Base-by-base conservation (phyloP, 37 sponge, comb jelly and placozoan species). In the Ephydatia muelleri region DNA sequence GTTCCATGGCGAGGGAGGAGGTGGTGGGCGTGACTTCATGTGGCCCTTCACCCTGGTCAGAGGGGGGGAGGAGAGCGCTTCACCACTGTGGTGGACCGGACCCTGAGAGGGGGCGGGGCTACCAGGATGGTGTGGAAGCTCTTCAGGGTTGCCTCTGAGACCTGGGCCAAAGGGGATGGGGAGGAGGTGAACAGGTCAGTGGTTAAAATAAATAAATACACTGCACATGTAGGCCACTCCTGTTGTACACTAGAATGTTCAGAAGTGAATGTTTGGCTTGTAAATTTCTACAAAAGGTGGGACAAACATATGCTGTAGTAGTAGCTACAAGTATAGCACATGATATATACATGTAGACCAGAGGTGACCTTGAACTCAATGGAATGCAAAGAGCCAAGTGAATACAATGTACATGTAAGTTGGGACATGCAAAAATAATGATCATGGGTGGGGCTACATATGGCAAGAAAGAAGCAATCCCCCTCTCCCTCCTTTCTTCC, bases 121-220 rank as follows among this genome's bases (percentile, higher is more conserved):
- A 88, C 84, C 26, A 95, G 80, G 9, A 93, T 79, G 29, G 40
- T 87, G 57, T 88, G 83, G 74, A 95, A 92, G 49, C 96, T 91
- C 64, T 83, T 81, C 73, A 90, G 72, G 16, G 96, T 91, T 49
- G 96, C 96, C 21, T 85, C 36, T 26, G 96, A 87, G 16, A 95
- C 93, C 89, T 95, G 75, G 13, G 25, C 65, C 5, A 67, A 21
- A 31, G 31, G 35, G 73, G 34, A 67, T 76, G 2, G 3, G 26
- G 26, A 12, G 30, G 21, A 11, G 43, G 43, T 3, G 43, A 43
- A 6, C 6, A 6, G 43, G 6, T 3, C 3, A 43, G 43, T 3
- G 6, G 43, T 9, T 3, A 43, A 6, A 43, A 6, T 9, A 43
- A 6, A 6, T 3, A 6, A 43, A 6, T 43, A 43, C 47, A 43